Evolutionary conservation across 2,113 vertebrate species (phyloP).

Genomic region (Pelvicachromis taeniatus): DNA sequence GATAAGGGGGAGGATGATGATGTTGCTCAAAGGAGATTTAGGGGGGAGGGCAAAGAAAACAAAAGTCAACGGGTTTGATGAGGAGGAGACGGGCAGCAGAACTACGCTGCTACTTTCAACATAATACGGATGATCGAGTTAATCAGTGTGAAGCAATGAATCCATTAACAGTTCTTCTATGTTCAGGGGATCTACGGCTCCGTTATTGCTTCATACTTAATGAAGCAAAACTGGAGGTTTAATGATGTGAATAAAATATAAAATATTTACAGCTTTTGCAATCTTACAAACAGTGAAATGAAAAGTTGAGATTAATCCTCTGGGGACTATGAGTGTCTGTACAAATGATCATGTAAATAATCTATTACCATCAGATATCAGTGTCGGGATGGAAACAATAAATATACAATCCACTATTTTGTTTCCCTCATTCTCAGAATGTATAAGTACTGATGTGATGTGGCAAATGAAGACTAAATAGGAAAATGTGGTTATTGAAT

Average conservation of each 20-base stretch:
- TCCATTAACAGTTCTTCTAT: neutral
- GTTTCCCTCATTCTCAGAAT: neutral
- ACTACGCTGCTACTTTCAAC: neutral
- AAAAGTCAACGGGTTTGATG: slow-evolving; percentile 16
- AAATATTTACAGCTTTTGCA: neutral
- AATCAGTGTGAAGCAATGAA: neutral
- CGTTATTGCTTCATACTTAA: neutral
- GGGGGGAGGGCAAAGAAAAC: slow-evolving; percentile 37
- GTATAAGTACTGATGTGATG: neutral
- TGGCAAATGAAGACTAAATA: neutral
- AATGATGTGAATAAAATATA: neutral
- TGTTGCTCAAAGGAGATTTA: neutral
- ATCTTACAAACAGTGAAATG: neutral
- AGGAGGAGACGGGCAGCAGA: neutral
- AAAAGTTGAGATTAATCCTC: neutral
- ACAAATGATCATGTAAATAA: neutral
- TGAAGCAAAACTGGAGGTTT: neutral
- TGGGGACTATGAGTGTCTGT: neutral
- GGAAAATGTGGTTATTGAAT: neutral
- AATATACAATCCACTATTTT: neutral
- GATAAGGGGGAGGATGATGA: slow-evolving; percentile 11
- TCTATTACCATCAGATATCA: neutral
- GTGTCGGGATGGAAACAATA: neutral
- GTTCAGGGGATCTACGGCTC: neutral
- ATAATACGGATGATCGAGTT: neutral